phyloP scores from a whole-genome alignment of 2,888 invertebrate genomes.

The Amphiduros pacificus region DNA sequence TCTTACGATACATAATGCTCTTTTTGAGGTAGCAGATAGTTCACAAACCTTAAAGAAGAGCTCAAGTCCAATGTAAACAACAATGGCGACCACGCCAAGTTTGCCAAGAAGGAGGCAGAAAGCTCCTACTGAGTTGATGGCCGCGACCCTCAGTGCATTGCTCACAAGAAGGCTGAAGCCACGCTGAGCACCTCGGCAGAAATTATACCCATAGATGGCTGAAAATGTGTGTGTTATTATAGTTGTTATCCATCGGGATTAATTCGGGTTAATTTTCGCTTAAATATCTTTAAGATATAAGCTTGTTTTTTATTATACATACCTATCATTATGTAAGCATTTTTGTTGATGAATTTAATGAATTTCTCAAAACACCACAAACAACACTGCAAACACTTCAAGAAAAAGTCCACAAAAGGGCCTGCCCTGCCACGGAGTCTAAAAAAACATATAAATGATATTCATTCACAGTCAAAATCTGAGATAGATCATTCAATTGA shows the following conservation, averaged over 20 bases:
- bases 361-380: conserved; percentile 88
- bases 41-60: conserved; percentile 26
- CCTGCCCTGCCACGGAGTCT: conserved; percentile 41
- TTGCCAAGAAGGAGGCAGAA: conserved; percentile 88
- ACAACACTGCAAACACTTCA: conserved; percentile 75
- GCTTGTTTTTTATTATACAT: conserved; percentile 30
- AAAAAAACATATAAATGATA: conserved; percentile 21
- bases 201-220: conserved; percentile 71
- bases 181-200: conserved; percentile 68
- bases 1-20: too few species aligned
- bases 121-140: conserved; percentile 89
- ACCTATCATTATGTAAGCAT: conserved; percentile 89
- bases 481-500: too few species aligned
- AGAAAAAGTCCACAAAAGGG: conserved; percentile 40
- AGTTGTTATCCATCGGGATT: too few species aligned
- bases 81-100: conserved; percentile 76
- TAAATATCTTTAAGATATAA: too few species aligned
- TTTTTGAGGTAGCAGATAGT: too few species aligned
- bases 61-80: conserved; percentile 76
- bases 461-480: too few species aligned
- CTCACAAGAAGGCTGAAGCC: conserved; percentile 66
- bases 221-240: too few species aligned
- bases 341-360: conserved; percentile 88
- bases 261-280: too few species aligned
- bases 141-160: conserved; percentile 79